Percentiles rank a stretch among this genome's conserved stretches.
Conservation (phyloP, 2,113 vertebrate genomes). For the Neodontobutis hainanensis region DNA sequence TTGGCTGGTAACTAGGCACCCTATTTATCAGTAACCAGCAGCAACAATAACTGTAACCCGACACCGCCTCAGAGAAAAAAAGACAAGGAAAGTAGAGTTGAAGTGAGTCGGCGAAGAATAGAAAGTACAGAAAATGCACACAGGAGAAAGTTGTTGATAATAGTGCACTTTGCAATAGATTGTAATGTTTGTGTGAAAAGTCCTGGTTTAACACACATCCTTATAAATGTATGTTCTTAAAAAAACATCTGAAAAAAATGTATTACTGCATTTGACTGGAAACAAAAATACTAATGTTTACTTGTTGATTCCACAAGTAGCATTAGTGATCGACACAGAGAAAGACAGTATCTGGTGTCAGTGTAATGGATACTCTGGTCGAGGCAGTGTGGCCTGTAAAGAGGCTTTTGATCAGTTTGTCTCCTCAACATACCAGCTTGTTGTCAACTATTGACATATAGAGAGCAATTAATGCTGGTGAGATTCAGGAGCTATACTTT, state of each 20-base stretch:
- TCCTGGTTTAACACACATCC: background rate
- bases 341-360: constrained; percentile 44
- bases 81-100: constrained; percentile 37
- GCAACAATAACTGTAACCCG: constrained; percentile 74
- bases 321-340: constrained; percentile 10
- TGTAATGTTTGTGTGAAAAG: background rate
- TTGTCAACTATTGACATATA: constrained; percentile 52
- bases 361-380: constrained; percentile 61
- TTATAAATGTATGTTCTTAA: no score
- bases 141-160: background rate
- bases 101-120: constrained; percentile 21
- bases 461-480: constrained; percentile 34
- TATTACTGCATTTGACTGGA: background rate
- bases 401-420: constrained; percentile 52
- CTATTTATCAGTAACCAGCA: constrained; percentile 78
- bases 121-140: constrained; percentile 1
- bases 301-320: constrained; percentile 5
- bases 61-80: constrained; percentile 63
- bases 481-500: background rate
- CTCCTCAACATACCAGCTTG: constrained; percentile 29
- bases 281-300: constrained; percentile 8
- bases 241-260: no score
- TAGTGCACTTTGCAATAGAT: no score
- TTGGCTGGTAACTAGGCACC: constrained; percentile 73
- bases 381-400: constrained; percentile 46